These are phyloP conservation scores for Squalus acanthias DNA, from an alignment of 2,797 vertebrate genomes.

Conservation along the genomic window DNA sequence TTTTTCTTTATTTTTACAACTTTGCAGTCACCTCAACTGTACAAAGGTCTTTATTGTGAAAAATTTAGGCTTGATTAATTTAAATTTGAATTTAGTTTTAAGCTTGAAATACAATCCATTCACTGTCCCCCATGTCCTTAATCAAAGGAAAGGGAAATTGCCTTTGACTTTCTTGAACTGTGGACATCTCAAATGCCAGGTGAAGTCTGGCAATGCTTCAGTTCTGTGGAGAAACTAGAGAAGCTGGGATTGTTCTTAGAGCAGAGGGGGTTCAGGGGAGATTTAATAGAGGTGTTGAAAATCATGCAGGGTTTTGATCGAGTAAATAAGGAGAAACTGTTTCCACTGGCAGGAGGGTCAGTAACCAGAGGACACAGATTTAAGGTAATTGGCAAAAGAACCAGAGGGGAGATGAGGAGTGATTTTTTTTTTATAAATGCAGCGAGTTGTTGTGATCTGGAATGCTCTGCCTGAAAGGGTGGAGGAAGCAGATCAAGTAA, in stretches of 20 bases:
- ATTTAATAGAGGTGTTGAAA: neutral
- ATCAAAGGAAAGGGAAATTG: neutral
- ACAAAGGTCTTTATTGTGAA: neutral
- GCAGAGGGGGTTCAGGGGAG: neutral
- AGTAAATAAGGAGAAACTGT: neutral
- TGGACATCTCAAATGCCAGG: neutral
- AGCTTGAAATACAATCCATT: neutral
- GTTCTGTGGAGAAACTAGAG: neutral
- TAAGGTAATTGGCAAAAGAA: neutral
- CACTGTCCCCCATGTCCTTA: neutral
- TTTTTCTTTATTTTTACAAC: neutral
- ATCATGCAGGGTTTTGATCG: neutral
- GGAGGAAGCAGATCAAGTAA: neutral
- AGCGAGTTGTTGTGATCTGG: neutral
- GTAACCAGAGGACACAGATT: neutral
- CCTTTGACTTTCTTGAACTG: neutral
- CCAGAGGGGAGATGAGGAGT: neutral
- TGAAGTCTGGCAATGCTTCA: neutral
- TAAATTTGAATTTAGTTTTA: neutral
- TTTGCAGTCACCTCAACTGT: neutral
- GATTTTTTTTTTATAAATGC: too few species aligned
- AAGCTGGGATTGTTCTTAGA: neutral
- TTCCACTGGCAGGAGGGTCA: neutral
- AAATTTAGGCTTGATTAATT: neutral
- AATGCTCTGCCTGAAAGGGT: neutral